Percentiles rank a stretch among this genome's conserved stretches.
These are phyloP conservation scores for Neodiprion lecontei DNA, from an alignment of 1,140 invertebrate genomes.

Conservation along the genomic window DNA sequence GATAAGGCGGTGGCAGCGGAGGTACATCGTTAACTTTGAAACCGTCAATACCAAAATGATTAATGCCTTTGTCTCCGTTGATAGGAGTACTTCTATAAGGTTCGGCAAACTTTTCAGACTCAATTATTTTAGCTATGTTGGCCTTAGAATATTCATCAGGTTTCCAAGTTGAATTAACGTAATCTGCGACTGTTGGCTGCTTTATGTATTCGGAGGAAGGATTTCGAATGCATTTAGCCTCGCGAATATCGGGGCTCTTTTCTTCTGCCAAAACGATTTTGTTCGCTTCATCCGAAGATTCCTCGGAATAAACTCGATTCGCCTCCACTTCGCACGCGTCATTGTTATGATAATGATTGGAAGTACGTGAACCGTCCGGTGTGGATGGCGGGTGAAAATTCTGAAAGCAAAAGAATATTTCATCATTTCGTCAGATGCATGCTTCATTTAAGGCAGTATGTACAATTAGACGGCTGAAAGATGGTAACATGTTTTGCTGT, in stretches of 20 bases:
- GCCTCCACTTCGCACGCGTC: conserved; percentile 31
- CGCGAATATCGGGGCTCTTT: conserved; percentile 53
- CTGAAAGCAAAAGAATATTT: conserved; percentile 31
- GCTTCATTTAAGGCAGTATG: conserved; percentile 31
- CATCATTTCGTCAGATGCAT: conserved; percentile 19
- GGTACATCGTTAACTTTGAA: conserved; percentile 45
- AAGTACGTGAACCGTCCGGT: conserved; percentile 35
- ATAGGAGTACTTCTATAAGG: conserved; percentile 41
- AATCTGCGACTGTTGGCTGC: conserved; percentile 52
- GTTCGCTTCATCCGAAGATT: conserved; percentile 42
- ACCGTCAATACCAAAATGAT: conserved; percentile 18
- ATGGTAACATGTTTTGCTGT: too few species aligned
- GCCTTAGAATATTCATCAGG: conserved; percentile 56
- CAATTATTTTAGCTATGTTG: conserved; percentile 56
- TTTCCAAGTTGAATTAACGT: conserved; percentile 57
- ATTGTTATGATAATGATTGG: conserved; percentile 39
- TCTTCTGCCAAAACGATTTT: conserved; percentile 52
- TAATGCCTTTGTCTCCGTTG: conserved; percentile 30
- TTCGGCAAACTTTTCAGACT: conserved; percentile 54
- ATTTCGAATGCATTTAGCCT: conserved; percentile 57
- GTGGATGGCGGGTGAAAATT: conserved; percentile 36
- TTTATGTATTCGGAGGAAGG: conserved; percentile 51
- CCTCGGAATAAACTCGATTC: conserved; percentile 41
- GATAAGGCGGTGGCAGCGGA: conserved; percentile 70
- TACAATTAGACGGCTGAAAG: neutral